Conservation (phyloP, 1,140 invertebrate genomes). For the Xylocopa sonorina region DNA sequence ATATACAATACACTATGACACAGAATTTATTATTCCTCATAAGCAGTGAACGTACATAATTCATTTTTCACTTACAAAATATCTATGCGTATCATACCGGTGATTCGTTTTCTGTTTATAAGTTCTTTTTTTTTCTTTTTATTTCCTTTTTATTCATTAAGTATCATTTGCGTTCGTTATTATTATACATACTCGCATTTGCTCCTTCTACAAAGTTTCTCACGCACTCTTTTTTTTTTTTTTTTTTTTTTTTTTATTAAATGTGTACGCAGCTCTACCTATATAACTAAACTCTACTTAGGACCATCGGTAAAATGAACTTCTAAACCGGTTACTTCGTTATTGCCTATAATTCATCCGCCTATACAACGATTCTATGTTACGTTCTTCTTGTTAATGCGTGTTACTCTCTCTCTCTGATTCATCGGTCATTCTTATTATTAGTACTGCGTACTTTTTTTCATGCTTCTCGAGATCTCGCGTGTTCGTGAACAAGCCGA, state of each 20-base stretch:
- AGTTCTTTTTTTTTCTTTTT: not conserved
- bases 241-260: too few species aligned
- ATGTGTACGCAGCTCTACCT: slow-evolving; percentile 57
- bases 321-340: slow-evolving; percentile 29
- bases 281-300: slow-evolving; percentile 66
- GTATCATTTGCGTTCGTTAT: slow-evolving; percentile 63
- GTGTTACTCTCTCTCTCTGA: not conserved
- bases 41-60: slow-evolving; percentile 77
- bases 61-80: slow-evolving; percentile 79
- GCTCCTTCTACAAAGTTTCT: slow-evolving; percentile 58
- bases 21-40: slow-evolving; percentile 77
- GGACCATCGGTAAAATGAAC: slow-evolving; percentile 37
- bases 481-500: slow-evolving; percentile 3
- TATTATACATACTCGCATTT: slow-evolving; percentile 69
- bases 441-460: slow-evolving; percentile 5
- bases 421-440: not conserved
- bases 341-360: slow-evolving; percentile 48
- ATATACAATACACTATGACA: slow-evolving; percentile 72
- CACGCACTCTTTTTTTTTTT: slow-evolving; percentile 62
- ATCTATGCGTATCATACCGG: slow-evolving; percentile 69
- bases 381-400: not conserved
- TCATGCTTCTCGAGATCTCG: not conserved
- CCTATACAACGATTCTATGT: slow-evolving; percentile 34
- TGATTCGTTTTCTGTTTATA: slow-evolving; percentile 23
- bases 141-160: slow-evolving; percentile 11